These are phyloP conservation scores for Oceanodroma leucorhoa DNA, from an alignment of 2,797 vertebrate species.

Conservation along the genomic window DNA sequence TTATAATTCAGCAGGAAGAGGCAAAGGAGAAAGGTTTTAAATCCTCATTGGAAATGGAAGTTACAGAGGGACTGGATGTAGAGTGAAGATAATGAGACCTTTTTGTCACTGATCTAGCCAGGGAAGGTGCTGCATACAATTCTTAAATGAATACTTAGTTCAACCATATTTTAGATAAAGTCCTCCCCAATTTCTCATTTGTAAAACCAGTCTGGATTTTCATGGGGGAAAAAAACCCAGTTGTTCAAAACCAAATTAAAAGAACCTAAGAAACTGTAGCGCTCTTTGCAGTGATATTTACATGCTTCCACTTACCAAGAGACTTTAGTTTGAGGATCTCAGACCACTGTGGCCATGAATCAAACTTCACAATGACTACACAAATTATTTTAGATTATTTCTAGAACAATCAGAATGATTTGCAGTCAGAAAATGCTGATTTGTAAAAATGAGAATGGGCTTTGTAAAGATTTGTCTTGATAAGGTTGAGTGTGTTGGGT, in stretches of 20 bases:
- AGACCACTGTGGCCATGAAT: neutral
- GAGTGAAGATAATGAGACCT: neutral
- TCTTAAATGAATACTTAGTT: neutral
- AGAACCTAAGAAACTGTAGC: neutral
- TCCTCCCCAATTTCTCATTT: neutral
- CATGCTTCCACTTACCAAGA: neutral
- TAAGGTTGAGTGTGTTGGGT: neutral
- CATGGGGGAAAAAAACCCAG: fast-evolving
- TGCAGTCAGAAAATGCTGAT: neutral
- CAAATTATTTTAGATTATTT: neutral
- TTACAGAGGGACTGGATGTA: neutral
- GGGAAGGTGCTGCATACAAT: neutral
- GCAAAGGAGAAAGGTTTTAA: neutral
- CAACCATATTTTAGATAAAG: neutral
- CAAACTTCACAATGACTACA: neutral
- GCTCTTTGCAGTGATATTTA: neutral
- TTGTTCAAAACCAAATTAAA: neutral
- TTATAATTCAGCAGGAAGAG: constrained; percentile 18
- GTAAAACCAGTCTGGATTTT: neutral
- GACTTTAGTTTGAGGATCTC: neutral
- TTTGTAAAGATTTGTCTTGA: neutral
- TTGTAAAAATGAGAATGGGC: neutral
- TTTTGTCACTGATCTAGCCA: neutral
- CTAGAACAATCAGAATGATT: neutral
- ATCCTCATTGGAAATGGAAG: neutral